Evolutionary conservation across 2,888 invertebrate genomes (phyloP), one percentile per base, ranked within the genome.

Genomic region (Congeria kusceri): DNA sequence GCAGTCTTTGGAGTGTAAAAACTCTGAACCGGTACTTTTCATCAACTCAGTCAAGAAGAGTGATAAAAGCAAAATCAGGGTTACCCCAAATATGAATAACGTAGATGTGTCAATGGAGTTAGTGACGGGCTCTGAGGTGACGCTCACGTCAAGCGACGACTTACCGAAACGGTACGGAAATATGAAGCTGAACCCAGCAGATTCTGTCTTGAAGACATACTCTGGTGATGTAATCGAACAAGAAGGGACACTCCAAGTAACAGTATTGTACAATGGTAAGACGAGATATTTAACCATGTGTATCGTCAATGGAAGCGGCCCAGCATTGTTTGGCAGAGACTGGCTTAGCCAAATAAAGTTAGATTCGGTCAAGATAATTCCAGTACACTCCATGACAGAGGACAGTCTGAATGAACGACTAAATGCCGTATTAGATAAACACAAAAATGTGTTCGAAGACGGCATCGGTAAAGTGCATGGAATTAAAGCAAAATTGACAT

Each of bases 41-140:
- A 28, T 59, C 15, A 59, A 61, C 29, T 27, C 46, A 18, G 29
- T 57, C 3, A 27, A 18, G 27, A 44, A 15, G 9, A 32, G n/a
- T 27, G 20, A 20, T 11, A 63, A 20, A 9, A 20, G 25, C 23
- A 63, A 44, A 44, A 39, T 63, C 18, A 39, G 39, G n/a, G 25
- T 63, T 1, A 23, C 20, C 20, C 68, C 67, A 18, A 53, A 18
- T 4, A 61, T 78, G 1, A 68, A 67, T 18, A 65, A 70, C 3
- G 11, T 29, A 18, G 9, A 27, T 9, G 32, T 49, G 0, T 29
- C 49, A 9, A 81, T 77, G 74, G 76, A 84, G 61, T 29, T 83
- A 5, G 80, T 75, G 32, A 81, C 77, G 29, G 80, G 77, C 7
- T 61, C 77, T 32, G 77, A 65, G 15, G 67, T 65, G 0, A 64